Evolutionary conservation across 2,888 invertebrate species (phyloP), one percentile per base, ranked within the genome.

Genomic region (Lysandra bellargus): DNA sequence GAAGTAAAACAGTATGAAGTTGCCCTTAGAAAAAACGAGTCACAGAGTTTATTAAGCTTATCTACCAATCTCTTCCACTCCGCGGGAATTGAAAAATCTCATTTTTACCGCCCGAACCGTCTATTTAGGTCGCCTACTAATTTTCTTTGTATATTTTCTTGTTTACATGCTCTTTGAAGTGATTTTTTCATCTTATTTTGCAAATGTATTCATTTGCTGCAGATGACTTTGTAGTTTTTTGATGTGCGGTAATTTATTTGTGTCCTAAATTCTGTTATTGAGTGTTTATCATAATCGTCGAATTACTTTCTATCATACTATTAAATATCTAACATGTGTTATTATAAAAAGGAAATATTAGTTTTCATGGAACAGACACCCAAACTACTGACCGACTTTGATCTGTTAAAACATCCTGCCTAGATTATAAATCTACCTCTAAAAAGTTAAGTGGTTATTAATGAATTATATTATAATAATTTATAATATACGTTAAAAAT

Each of bases 31-130:
- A 80, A 82, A 83, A 83, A 82, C 83, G 83, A 83, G 79, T 83
- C 82, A 81, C 82, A 83, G 84, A 84, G 81, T 86, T 86, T 84
- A 85, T 85, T 86, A 84, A 78, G 83, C 83, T 84, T 84, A 85
- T 85, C 83, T 78, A 60, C 81, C 80, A 82, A 84, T 84, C 83
- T 84, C 81, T 79, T 79, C 79, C 82, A 82, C 80, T 83, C 82
- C 74, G 80, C 74, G 80, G 80, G 80, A 83, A 83, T 85, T 84
- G 82, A 82, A 83, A 83, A 82, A 81, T 81, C 82, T 80, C 79
- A 80, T 82, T 82, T 78, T 79, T 37, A 73, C 74, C 72, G 23
- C 73, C 40, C 78, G 60, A 76, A 76, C 53, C 76, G 17, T 53
- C 76, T 53, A 76, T 76, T 76, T 57, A 33, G 76, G 76, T 76